These are phyloP conservation scores for Tenthredo scrophulariae DNA, from an alignment of 2,888 invertebrate genomes.

Conservation along the genomic window DNA sequence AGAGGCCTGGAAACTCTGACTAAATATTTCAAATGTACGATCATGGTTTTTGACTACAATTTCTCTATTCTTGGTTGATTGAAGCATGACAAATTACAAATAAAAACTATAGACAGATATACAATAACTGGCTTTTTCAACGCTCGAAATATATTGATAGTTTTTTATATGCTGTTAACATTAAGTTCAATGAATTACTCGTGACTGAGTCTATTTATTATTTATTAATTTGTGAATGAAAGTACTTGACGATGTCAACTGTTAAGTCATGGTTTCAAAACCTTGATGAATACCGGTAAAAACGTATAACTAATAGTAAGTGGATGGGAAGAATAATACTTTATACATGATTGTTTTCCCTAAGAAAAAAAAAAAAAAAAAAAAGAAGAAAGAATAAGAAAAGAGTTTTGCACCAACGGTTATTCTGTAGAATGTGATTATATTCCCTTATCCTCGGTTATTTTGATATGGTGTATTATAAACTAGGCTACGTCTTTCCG, in stretches of 20 bases:
- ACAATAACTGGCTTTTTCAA: not conserved
- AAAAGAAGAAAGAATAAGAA: no score
- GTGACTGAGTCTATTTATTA: not conserved
- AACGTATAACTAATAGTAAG: slow-evolving; percentile 21
- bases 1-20: not conserved
- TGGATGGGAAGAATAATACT: slow-evolving; percentile 47
- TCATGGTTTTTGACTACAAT: not conserved
- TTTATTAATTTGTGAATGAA: not conserved
- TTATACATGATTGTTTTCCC: slow-evolving; percentile 47
- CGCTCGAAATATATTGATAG: not conserved
- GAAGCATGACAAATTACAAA: not conserved
- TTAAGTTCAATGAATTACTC: not conserved
- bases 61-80: not conserved
- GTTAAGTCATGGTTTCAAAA: not conserved
- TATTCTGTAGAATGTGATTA: slow-evolving; percentile 42
- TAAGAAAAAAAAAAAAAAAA: slow-evolving; percentile 8
- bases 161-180: not conserved
- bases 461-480: slow-evolving; percentile 65
- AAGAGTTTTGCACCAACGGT: slow-evolving; percentile 1
- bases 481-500: slow-evolving; percentile 63
- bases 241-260: not conserved
- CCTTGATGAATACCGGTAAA: not conserved
- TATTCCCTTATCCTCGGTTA: slow-evolving; percentile 59
- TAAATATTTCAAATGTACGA: not conserved
- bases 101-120: not conserved